Percentiles rank a stretch among this genome's conserved stretches.
These are phyloP conservation scores for Amphimallon solstitiale DNA, from an alignment of 2,888 invertebrate species.

Conservation along the genomic window DNA sequence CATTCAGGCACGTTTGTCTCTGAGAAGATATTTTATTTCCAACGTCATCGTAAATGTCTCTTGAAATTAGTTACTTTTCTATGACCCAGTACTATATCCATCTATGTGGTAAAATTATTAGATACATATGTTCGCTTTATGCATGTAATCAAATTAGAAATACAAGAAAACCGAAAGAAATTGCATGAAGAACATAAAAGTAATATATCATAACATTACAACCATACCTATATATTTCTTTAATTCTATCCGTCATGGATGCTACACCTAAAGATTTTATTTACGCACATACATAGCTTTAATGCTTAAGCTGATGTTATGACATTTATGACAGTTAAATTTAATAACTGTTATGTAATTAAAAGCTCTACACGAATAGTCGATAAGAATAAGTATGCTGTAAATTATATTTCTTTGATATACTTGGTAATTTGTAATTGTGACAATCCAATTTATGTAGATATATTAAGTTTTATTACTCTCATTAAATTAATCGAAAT, in stretches of 20 bases:
- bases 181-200: neutral
- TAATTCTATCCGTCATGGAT: slow-evolving; percentile 11
- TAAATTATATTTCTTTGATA: no score
- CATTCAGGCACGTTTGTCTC: neutral
- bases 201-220: neutral
- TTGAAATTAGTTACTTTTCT: slow-evolving; percentile 6
- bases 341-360: no score
- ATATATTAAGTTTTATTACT: no score
- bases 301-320: slow-evolving; percentile 14
- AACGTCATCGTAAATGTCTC: slow-evolving; percentile 23
- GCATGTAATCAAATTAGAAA: no score
- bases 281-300: slow-evolving; percentile 10
- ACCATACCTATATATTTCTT: slow-evolving; percentile 8
- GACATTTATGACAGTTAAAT: neutral
- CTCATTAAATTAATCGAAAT: no score
- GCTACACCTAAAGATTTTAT: neutral
- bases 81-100: neutral
- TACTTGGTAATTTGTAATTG: no score
- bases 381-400: no score
- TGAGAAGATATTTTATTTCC: slow-evolving; percentile 4
- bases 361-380: no score
- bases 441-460: no score
- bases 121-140: neutral
- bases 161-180: neutral
- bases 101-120: neutral